Percentiles rank a stretch among this genome's conserved stretches.
These are phyloP conservation scores for Beaufortia kweichowensis DNA, from an alignment of 2,113 vertebrate genomes.

Conservation along the genomic window DNA sequence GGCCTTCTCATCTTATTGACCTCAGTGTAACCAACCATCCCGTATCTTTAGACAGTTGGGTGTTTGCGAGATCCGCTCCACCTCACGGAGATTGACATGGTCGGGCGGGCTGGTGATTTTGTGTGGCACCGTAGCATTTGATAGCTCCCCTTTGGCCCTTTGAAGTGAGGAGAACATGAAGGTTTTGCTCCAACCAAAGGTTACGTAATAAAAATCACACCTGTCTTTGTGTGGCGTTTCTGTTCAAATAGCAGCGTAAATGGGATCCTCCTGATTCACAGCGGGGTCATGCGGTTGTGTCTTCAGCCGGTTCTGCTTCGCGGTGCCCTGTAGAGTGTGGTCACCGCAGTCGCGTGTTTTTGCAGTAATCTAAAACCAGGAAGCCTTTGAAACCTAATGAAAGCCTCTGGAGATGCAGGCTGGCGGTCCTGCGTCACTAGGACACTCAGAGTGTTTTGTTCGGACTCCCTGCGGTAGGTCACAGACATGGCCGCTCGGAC, in stretches of 20 bases:
- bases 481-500: conserved; percentile 50
- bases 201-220: conserved; percentile 63
- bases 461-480: conserved; percentile 60
- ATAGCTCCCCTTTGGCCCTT: conserved; percentile 24
- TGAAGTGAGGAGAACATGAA: conserved; percentile 32
- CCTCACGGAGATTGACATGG: conserved; percentile 44
- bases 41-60: conserved; percentile 56
- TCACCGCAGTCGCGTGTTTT: conserved; percentile 71
- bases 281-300: conserved; percentile 31
- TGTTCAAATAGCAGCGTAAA: conserved; percentile 63
- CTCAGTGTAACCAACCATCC: conserved; percentile 61
- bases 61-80: conserved; percentile 23
- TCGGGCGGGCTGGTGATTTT: conserved; percentile 18
- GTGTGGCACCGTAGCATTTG: neutral
- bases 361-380: conserved; percentile 77
- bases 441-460: conserved; percentile 62
- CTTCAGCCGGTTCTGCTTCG: conserved; percentile 50
- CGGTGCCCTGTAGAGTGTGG: conserved; percentile 60
- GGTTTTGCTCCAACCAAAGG: conserved; percentile 41
- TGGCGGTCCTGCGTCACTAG: conserved; percentile 70
- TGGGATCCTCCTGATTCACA: conserved; percentile 58
- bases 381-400: conserved; percentile 78
- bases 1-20: conserved; percentile 54
- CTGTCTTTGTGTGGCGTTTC: conserved; percentile 59
- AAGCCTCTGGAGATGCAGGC: conserved; percentile 65